phyloP scores from a whole-genome alignment of 2,888 invertebrate genomes.

The Orchesella flavescens region DNA sequence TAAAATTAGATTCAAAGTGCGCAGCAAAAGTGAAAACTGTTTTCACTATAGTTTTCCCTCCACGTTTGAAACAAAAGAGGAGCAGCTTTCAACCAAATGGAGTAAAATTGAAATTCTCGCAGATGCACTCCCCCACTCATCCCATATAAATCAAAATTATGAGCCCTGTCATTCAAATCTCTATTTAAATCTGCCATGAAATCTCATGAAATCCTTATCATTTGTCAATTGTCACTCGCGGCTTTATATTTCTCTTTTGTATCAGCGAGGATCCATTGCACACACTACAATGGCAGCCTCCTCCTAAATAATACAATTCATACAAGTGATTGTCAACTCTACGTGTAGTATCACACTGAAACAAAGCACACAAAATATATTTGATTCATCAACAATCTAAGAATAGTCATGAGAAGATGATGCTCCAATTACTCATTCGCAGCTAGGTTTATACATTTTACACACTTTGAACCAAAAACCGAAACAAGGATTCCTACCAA shows the following conservation, averaged over 20 bases:
- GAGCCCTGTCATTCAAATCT: conserved; percentile 43
- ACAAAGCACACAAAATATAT: not conserved
- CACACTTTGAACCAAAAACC: not conserved
- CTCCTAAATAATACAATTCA: not conserved
- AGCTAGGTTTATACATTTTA: not conserved
- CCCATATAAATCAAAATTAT: conserved; percentile 35
- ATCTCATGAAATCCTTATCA: conserved; percentile 55
- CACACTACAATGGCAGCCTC: not conserved
- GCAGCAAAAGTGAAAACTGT: no score
- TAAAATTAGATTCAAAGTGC: no score
- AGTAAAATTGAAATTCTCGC: conserved; percentile 9
- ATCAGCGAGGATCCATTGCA: not conserved
- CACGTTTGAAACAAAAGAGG: no score
- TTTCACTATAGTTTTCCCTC: no score
- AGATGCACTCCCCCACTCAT: not conserved
- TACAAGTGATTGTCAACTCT: no score
- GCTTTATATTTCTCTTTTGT: conserved; percentile 33
- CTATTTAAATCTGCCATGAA: conserved; percentile 58
- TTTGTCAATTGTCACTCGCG: conserved; percentile 58
- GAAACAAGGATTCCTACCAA: not conserved
- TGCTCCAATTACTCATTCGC: conserved; percentile 53
- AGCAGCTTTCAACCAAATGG: not conserved
- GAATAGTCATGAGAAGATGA: conserved; percentile 45
- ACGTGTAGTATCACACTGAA: no score
- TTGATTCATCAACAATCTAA: conserved; percentile 53